Evolutionary conservation across 2,113 vertebrate genomes (phyloP).

Genomic region (Brachypodius melanocephalos): DNA sequence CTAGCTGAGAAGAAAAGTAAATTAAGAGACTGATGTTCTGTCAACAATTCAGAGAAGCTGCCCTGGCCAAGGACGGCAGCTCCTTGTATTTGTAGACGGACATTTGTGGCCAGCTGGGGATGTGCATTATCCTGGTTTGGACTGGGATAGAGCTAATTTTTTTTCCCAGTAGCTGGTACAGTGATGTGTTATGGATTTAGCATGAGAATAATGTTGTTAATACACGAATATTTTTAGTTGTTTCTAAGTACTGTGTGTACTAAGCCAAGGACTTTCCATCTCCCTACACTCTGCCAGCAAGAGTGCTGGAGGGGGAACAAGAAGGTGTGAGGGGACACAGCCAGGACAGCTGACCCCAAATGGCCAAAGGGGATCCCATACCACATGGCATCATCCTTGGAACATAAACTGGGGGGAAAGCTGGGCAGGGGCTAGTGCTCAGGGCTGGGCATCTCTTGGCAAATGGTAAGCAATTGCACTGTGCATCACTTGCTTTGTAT

Average conservation of each 20-base stretch:
- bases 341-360: not conserved
- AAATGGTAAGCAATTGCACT: not conserved
- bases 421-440: not conserved
- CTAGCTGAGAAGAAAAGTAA: not conserved
- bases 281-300: not conserved
- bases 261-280: not conserved
- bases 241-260: not conserved
- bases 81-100: not conserved
- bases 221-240: not conserved
- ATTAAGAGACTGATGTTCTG: not conserved
- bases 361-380: not conserved
- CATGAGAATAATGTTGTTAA: not conserved
- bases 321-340: not conserved
- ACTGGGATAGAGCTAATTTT: not conserved
- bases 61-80: not conserved
- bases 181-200: not conserved
- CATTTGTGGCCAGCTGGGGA: fast-evolving
- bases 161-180: not conserved
- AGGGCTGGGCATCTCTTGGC: not conserved
- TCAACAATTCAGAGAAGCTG: not conserved
- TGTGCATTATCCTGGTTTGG: not conserved
- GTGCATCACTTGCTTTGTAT: not conserved
- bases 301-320: not conserved
- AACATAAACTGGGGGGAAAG: not conserved
- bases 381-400: not conserved